Evolutionary conservation across 2,113 vertebrate species (phyloP), one percentile per base, ranked within the genome.

Genomic region (Bubo blakistoni): DNA sequence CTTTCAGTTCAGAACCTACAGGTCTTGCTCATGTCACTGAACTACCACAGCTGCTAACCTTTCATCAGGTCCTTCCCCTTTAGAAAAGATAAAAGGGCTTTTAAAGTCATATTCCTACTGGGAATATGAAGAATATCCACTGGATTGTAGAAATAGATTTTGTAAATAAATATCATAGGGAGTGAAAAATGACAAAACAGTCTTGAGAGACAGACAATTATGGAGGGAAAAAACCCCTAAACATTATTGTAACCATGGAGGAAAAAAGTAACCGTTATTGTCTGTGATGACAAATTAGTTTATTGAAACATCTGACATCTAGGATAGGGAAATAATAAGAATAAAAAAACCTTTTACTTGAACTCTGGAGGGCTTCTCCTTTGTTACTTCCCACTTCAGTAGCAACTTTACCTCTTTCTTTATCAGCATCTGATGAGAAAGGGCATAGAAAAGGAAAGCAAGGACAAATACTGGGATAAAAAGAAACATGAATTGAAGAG

Each of bases 191-290:
- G 3, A 73, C 38, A 92, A 63, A 71, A 25, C 14, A 47, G 29
- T 55, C 38, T 36, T 80, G 29, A 90, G 42, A 90, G 29, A 54
- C 1, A 58, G 18, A 18, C 13, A 61, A 7, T 51, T 88, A 42
- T 11, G 16, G 49, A 49, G 30, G 9, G 8, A 0, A 36, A 52
- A 12, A 47, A 51, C 3, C 0, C 18, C 6, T 27, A 74, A 74
- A 16, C 5, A 6, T 83, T 84, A 47, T 62, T 70, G 36, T 73
- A 79, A 44, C 26, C 24, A 34, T 22, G 26, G 40, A 65, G 26
- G 62, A 34, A 52, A 78, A 89, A 66, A 44, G 2, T 27, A 71
- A 52, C 16, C 21, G 13, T 42, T 63, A 29, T 24, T 65, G 66
- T 30, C 19, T 49, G 17, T 49, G 21, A 46, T 11, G 6, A 38